Base-by-base conservation (phyloP, 2,888 invertebrate genomes). In the Isotomurus palustris region DNA sequence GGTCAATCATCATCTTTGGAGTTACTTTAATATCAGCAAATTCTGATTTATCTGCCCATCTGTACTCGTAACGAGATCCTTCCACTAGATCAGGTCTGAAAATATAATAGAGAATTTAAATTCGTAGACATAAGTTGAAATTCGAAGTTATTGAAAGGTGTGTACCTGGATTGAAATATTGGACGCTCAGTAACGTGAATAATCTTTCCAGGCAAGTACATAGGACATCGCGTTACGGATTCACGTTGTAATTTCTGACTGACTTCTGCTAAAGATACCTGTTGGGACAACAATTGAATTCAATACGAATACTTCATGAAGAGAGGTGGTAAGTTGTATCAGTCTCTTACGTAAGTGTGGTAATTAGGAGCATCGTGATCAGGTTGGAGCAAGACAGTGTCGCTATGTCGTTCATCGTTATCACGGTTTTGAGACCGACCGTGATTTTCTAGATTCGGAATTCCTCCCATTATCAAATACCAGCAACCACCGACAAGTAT, bases 1-100 rank as follows among this genome's bases (percentile, higher is more conserved):
- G 92, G 75, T 93, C 91, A 1, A 87, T 78, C 3, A 91, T 74
- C 88, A 91, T 91, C 48, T 86, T 80, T 5, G 89, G 88, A 83
- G 89, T 88, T 51, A 92, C 87, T 69, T 86, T 81, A 52, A 92
- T 78, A 73, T 89, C 87, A 78, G 83, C 83, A 75, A 90, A 90
- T 73, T 87, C 86, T 73, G 88, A 87, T 0, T 87, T 80, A 54
- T 83, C 79, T 2, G 87, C 85, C 90, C 90, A 91, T 40, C 87
- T 79, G 82, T 88, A 87, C 73, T 86, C 85, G 73, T 79, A 87
- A 2, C 65, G 59, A 14, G 47, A 47, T 27, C 29, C 47, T 6
- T 66, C 69, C n/a, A 58, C 44, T 21, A 70, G 53, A 44, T 70
- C 68, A 4, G 70, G 70, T 55, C 70, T 64, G 41, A 17, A 32